Evolutionary conservation across 2,113 vertebrate genomes (phyloP), one percentile per base, ranked within the genome.

Genomic region (Rynchops niger): DNA sequence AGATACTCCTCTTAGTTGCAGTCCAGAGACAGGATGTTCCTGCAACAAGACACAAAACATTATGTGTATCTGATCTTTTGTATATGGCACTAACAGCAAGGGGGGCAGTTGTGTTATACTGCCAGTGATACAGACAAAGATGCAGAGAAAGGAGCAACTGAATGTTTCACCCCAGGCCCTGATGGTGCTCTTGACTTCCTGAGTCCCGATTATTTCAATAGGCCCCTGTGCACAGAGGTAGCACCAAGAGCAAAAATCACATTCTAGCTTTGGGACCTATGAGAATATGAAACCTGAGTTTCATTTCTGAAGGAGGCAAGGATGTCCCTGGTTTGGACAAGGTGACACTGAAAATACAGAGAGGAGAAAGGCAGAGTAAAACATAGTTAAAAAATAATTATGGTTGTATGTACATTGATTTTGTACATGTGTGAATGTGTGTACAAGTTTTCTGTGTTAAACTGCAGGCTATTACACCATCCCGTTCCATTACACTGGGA

Each of bases 141-240:
- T 9, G 22, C 3, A 55, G 34, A 29, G 38, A 80, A 36, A 45
- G 32, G 32, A 73, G 23, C 5, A 3, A 27, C 5, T 0, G 0
- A 73, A 78, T 15, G 40, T 12, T 12, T 81, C 36, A 55, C 9
- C 15, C 27, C 11, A 6, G 27, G 50, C 45, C 23, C 45, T 65
- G 26, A 73, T 43, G 36, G 9, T 32, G 20, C 9, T 70, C 15
- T 13, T 85, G 71, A 67, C 43, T 61, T 80, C n/a, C 52, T 66
- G 9, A 53, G 5, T 63, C 25, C 11, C 1, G 0, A 6, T 79
- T 71, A 40, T 74, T 90, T 88, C 85, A 40, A 2, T 4, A 71
- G 30, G 23, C 15, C 36, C 27, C 22, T 73, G 34, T 9, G 16
- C 72, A 49, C 27, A 27, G 15, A 52, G 15, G 6, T 11, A 26